Conservation (phyloP, 1,140 invertebrate genomes). For the Oryctes rhinoceros region DNA sequence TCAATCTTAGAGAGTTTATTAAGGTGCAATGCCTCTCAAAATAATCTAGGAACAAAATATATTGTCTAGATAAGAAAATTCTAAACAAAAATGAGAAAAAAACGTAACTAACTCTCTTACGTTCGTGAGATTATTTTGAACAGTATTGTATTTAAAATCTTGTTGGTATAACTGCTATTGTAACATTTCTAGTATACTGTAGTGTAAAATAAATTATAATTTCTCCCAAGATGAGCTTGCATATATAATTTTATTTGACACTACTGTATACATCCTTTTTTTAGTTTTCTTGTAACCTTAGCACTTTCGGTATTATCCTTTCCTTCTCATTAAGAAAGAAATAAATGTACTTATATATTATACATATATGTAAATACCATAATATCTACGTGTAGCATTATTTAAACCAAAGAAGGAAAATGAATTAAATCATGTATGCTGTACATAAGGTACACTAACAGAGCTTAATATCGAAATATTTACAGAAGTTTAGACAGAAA, state of each 20-base stretch:
- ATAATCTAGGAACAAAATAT: no score
- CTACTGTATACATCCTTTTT: no score
- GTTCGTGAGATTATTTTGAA: no score
- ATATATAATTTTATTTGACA: no score
- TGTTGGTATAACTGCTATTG: background rate
- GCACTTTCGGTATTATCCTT: no score
- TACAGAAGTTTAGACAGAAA: slow-evolving; percentile 18
- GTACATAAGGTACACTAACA: slow-evolving; percentile 35
- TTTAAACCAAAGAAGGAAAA: slow-evolving; percentile 4
- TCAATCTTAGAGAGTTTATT: background rate
- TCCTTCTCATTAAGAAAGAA: background rate
- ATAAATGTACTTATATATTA: slow-evolving; percentile 37
- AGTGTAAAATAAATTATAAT: background rate
- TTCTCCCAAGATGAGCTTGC: no score
- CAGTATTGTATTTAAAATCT: background rate
- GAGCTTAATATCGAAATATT: slow-evolving; percentile 35
- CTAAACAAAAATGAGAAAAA: background rate
- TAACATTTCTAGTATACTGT: background rate
- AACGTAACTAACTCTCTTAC: background rate
- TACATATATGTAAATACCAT: slow-evolving; percentile 36
- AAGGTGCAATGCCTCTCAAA: background rate
- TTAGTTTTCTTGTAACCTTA: no score
- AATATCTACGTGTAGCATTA: slow-evolving; percentile 35
- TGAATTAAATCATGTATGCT: slow-evolving; percentile 23
- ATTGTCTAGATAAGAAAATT: no score